phyloP scores from a whole-genome alignment of 1,140 invertebrate species.

The Conus ventricosus region DNA sequence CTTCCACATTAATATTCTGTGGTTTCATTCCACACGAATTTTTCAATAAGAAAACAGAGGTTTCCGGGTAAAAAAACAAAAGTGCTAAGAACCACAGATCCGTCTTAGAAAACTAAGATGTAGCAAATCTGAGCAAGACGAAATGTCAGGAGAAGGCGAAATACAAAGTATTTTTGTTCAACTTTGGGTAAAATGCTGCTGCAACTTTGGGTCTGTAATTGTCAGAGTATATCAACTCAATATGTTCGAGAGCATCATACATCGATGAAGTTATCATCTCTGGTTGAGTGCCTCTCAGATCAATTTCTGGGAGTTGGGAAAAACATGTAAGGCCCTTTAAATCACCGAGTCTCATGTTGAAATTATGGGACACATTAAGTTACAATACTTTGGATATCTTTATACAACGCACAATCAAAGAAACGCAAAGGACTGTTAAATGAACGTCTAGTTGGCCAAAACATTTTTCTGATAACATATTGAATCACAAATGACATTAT shows the following conservation, averaged over 20 bases:
- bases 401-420: conserved; percentile 16
- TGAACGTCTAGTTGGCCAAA: conserved; percentile 1
- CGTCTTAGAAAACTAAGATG: background rate
- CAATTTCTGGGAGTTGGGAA: background rate
- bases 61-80: no score
- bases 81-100: conserved; percentile 49
- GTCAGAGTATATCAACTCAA: conserved; percentile 37
- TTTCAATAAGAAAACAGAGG: conserved; percentile 34
- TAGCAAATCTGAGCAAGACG: conserved; percentile 49
- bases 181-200: conserved; percentile 23
- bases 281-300: conserved; percentile 23
- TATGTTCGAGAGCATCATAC: conserved; percentile 13
- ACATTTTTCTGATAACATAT: background rate
- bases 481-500: background rate
- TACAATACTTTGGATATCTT: conserved; percentile 9
- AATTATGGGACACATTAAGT: background rate
- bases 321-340: conserved; percentile 7
- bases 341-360: background rate
- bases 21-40: conserved; percentile 4
- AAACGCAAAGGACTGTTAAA: background rate
- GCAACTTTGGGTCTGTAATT: conserved; percentile 45
- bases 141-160: conserved; percentile 41
- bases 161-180: conserved; percentile 40
- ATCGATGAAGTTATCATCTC: conserved; percentile 14
- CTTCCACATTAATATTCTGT: conserved; percentile 17